Base-by-base conservation (phyloP, 2,888 invertebrate species). In the Callimorpha dominula region DNA sequence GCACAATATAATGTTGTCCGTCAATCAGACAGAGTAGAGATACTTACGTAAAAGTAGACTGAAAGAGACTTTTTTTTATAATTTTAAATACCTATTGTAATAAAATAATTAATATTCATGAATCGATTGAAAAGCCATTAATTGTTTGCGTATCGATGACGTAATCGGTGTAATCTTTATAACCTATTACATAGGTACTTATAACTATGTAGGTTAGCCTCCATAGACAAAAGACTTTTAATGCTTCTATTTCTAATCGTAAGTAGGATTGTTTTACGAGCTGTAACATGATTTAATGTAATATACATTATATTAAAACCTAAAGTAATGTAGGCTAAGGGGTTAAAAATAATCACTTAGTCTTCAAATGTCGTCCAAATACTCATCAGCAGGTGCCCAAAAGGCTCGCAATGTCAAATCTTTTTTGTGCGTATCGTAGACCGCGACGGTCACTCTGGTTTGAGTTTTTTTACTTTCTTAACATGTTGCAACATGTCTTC, bases 91-190 rank as follows among this genome's bases (percentile, higher is more conserved):
- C 11, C 12, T 5, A 60, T 31, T 60, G 60, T 31, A 60, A 60
- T 60, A 31, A 60, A 60, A 4, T 14, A 60, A 31, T 60, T 60
- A 60, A 31, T 60, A 60, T 60, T 60, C 31, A 12, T 60, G 4
- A 31, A 1, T 60, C 5, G 31, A 60, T 60, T 14, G 31, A 14
- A 20, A 31, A 31, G 2, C 31, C 31, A 60, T 12, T 46, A 57
- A 60, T 14, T 60, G 14, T 14, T 60, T 60, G 60, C 60, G 31
- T 60, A 60, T 60, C 60, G 20, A 60, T 60, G 60, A 60, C 60
- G 60, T 31, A 60, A 60, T 60, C 14, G 31, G 14, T 31, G 31
- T 60, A 60, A 60, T 60, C 60, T 60, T 31, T 60, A 60, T 60
- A 6, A 31, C 31, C 31, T 1, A 31, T 2, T 31, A 1, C 31